Percentiles rank a stretch among this genome's conserved stretches.
phyloP scores from a whole-genome alignment of 2,888 invertebrate genomes.

The Brachypalpus laphriformis region DNA sequence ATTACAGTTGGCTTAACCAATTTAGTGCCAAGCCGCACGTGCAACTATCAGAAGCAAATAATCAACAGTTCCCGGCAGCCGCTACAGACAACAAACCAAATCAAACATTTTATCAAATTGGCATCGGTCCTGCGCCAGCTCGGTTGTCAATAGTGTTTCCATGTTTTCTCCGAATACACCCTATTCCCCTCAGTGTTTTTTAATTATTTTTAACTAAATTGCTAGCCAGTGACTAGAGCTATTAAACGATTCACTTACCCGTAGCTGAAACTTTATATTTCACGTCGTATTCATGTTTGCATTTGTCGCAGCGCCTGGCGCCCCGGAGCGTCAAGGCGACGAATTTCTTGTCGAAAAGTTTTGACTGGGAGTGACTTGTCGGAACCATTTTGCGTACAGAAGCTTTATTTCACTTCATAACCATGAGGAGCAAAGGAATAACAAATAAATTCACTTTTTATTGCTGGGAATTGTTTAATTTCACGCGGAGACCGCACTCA shows the following conservation, averaged over 20 bases:
- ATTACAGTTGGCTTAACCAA: background rate
- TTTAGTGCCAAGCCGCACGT: background rate
- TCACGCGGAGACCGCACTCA: background rate
- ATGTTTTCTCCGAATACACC: no score
- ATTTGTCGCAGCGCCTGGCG: slow-evolving; percentile 78
- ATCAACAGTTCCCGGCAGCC: slow-evolving; percentile 19
- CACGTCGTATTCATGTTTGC: slow-evolving; percentile 75
- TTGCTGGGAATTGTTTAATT: background rate
- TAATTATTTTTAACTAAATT: slow-evolving; percentile 16
- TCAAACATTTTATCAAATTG: background rate
- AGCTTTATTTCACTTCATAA: slow-evolving; percentile 7
- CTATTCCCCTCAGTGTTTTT: background rate
- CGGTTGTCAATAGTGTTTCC: no score
- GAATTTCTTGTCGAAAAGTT: slow-evolving; percentile 78
- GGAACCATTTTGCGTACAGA: slow-evolving; percentile 36
- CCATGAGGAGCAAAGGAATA: background rate
- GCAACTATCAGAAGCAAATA: background rate
- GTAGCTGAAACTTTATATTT: slow-evolving; percentile 26
- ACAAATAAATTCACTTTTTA: background rate
- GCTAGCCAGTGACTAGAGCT: background rate
- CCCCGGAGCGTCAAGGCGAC: slow-evolving; percentile 77
- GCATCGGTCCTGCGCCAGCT: slow-evolving; percentile 34
- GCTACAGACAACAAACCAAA: background rate
- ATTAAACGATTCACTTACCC: slow-evolving; percentile 8
- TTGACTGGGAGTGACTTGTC: slow-evolving; percentile 41